Percentiles rank a stretch among this genome's conserved stretches.
Evolutionary conservation across 2,888 invertebrate species (phyloP).

Genomic region (Pyralis farinalis): DNA sequence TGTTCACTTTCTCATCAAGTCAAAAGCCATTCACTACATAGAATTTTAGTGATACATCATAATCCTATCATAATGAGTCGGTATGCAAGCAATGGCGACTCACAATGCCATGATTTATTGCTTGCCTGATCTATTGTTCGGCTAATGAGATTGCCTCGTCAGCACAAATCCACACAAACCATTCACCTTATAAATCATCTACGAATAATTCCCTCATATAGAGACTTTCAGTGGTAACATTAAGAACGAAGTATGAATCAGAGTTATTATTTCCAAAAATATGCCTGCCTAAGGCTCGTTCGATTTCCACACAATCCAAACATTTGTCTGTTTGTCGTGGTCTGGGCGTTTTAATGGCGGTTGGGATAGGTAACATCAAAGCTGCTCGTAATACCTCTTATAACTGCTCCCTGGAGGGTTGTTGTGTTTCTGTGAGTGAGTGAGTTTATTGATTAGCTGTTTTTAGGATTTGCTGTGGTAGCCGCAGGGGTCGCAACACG

Average conservation of each 20-base stretch:
- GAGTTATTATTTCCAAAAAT: not conserved
- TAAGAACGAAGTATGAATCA: not conserved
- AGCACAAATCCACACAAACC: constrained; percentile 41
- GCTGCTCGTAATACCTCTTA: too few species aligned
- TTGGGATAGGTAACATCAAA: too few species aligned
- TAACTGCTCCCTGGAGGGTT: too few species aligned
- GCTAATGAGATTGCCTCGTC: constrained; percentile 66
- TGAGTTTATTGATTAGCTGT: too few species aligned
- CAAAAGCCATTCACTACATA: not conserved
- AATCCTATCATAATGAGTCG: not conserved
- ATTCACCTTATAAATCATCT: constrained; percentile 33
- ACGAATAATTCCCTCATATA: constrained; percentile 13
- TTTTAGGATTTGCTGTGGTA: too few species aligned
- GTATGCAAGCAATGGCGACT: constrained; percentile 7
- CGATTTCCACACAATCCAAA: too few species aligned
- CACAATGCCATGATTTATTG: constrained; percentile 68
- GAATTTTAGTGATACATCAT: not conserved
- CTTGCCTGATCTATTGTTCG: constrained; percentile 55
- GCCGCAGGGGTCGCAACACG: too few species aligned
- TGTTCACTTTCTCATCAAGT: not conserved
- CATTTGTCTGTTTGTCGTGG: too few species aligned
- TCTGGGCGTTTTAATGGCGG: too few species aligned
- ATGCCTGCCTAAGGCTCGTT: too few species aligned
- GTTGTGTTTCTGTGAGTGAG: too few species aligned
- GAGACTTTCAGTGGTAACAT: not conserved